A percentile compares a stretch with the other conserved stretches of the same genome.
Evolutionary conservation across 2,888 invertebrate genomes (phyloP).

Genomic region (Drosophila fungiperda): DNA sequence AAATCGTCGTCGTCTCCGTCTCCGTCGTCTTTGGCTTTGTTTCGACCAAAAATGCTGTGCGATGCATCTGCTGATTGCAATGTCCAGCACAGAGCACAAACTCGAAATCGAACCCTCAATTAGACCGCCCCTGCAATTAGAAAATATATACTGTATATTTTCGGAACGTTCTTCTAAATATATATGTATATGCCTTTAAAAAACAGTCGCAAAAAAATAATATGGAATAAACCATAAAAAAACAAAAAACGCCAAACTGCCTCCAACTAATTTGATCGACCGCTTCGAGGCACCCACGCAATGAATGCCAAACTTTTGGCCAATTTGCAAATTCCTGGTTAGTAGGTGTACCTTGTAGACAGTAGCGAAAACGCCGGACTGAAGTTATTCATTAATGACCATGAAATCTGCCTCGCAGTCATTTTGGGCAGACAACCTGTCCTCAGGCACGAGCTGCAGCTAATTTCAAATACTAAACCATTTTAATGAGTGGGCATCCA

Average conservation of each 20-base stretch:
- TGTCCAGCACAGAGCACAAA: conserved; percentile 32
- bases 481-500: conserved; percentile 6
- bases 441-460: conserved; percentile 56
- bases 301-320: conserved; percentile 48
- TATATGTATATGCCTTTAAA: neutral
- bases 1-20: conserved; percentile 25
- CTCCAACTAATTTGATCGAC: conserved; percentile 51
- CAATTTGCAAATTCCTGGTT: conserved; percentile 61
- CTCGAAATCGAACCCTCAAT: conserved; percentile 69
- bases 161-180: conserved; percentile 5
- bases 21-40: conserved; percentile 17
- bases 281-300: conserved; percentile 71
- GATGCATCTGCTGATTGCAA: conserved; percentile 80
- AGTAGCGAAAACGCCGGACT: conserved; percentile 31
- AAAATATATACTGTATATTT: conserved; percentile 39
- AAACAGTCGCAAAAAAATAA: conserved; percentile 16
- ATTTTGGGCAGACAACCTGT: conserved; percentile 61
- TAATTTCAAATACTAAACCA: conserved; percentile 23
- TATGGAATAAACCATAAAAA: no score
- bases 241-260: conserved; percentile 10
- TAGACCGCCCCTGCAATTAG: conserved; percentile 82
- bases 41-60: conserved; percentile 43
- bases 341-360: conserved; percentile 35
- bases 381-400: conserved; percentile 71
- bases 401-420: conserved; percentile 81